Percentiles rank a stretch among this genome's conserved stretches.
Evolutionary conservation across 2,113 vertebrate species (phyloP).

Genomic region (Elaphurus davidianus): DNA sequence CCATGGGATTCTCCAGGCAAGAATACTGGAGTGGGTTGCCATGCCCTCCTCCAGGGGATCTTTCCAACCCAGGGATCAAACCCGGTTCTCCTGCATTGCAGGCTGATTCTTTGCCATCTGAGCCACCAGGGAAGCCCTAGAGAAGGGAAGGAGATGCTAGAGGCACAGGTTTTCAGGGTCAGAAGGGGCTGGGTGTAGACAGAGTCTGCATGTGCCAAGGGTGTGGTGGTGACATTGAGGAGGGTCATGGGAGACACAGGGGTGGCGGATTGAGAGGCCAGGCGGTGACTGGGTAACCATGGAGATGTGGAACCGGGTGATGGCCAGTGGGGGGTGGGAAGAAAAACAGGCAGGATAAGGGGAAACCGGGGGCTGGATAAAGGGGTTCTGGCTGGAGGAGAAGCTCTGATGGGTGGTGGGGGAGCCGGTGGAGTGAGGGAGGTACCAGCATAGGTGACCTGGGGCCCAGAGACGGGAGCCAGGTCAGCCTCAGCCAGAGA

Average conservation of each 20-base stretch:
- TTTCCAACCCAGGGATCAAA: neutral
- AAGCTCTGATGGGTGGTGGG: neutral
- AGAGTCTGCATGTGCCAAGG: accelerated
- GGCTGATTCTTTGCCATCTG: neutral
- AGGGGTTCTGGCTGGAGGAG: neutral
- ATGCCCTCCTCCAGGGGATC: neutral
- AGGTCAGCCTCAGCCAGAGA: neutral
- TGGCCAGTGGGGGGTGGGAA: accelerated
- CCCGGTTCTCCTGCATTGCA: neutral
- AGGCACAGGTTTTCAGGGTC: neutral
- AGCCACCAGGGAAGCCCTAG: neutral
- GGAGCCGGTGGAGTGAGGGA: too few relatives aligned
- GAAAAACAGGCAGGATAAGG: neutral
- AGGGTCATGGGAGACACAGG: accelerated
- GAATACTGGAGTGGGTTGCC: neutral
- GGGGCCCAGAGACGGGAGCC: accelerated
- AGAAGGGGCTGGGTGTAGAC: neutral
- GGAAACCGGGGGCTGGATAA: neutral
- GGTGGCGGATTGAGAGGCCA: neutral
- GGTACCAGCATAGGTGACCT: neutral
- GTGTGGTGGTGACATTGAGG: accelerated
- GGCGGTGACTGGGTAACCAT: neutral
- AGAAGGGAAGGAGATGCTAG: accelerated
- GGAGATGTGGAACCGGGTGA: neutral
- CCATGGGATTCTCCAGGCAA: neutral